Conservation (phyloP, 2,888 invertebrate genomes). For the Elmis aenea region DNA sequence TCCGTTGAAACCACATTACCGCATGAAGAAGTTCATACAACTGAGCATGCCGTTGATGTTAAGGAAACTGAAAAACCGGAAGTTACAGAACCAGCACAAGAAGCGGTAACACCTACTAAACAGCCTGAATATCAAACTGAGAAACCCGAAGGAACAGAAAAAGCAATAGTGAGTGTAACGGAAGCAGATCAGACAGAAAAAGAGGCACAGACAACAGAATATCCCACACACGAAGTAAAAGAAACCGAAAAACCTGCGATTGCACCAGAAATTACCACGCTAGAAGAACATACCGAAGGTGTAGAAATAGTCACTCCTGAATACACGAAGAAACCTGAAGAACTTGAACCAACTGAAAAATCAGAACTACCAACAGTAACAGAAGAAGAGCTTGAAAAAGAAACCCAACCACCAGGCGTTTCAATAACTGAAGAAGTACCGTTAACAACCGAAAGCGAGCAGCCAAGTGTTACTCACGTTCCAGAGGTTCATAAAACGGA, state of each 20-base stretch:
- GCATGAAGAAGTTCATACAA: background rate
- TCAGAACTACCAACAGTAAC: slow-evolving; percentile 1
- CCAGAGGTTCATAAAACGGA: slow-evolving; percentile 4
- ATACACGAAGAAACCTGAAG: too few relatives aligned
- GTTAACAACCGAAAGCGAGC: background rate
- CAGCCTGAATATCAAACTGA: too few relatives aligned
- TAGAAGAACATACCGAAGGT: background rate
- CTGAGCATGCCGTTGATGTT: background rate
- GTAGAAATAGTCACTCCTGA: background rate
- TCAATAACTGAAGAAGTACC: background rate
- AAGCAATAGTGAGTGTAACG: too few relatives aligned
- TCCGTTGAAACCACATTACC: background rate
- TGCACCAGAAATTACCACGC: background rate
- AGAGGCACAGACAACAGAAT: background rate
- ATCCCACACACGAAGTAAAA: background rate
- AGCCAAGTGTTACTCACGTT: background rate
- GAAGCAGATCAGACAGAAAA: too few relatives aligned
- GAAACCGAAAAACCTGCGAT: background rate
- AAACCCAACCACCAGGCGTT: background rate
- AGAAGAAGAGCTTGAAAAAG: background rate
- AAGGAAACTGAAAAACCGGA: background rate
- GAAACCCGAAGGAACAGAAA: background rate
- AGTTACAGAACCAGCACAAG: slow-evolving; percentile 1
- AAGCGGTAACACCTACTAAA: slow-evolving; percentile 3
- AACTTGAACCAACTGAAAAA: background rate